A percentile compares a stretch with the other conserved stretches of the same genome.
Evolutionary conservation across 2,888 invertebrate species (phyloP).

Genomic region (Octodonta nipae): DNA sequence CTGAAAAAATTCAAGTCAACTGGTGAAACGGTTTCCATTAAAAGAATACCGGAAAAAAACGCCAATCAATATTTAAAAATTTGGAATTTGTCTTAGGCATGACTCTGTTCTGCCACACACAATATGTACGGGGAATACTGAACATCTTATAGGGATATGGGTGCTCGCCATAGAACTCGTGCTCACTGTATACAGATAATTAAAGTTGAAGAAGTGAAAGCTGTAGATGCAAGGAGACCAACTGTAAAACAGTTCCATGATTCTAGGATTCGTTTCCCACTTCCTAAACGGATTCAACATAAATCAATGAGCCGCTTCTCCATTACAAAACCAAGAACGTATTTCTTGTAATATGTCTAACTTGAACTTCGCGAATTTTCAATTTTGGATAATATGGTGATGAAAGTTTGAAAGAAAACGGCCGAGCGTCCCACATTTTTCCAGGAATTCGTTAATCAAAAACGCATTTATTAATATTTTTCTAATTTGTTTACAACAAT

Average conservation of each 20-base stretch:
- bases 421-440: too few species aligned
- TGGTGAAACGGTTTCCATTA: constrained; percentile 94
- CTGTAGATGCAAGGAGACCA: constrained; percentile 79
- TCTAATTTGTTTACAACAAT: too few species aligned
- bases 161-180: constrained; percentile 92
- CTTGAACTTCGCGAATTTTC: too few species aligned
- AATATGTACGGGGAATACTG: constrained; percentile 99
- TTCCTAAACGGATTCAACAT: constrained; percentile 80
- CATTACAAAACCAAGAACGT: constrained; percentile 67
- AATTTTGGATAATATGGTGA: too few species aligned
- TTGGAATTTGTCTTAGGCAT: constrained; percentile 97
- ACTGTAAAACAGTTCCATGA: constrained; percentile 98
- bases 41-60: constrained; percentile 81
- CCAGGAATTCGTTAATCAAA: too few species aligned
- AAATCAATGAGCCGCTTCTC: constrained; percentile 75
- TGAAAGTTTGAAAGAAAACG: too few species aligned
- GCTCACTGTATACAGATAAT: constrained; percentile 92
- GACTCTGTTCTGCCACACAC: constrained; percentile 97
- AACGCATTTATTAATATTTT: too few species aligned
- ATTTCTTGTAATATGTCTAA: constrained; percentile 46
- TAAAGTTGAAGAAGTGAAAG: constrained; percentile 84
- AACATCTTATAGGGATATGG: constrained; percentile 97
- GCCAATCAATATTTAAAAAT: constrained; percentile 93
- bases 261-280: constrained; percentile 89
- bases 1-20: constrained; percentile 96